Conservation (phyloP, 2,888 invertebrate genomes). For the Erebia epiphron region DNA sequence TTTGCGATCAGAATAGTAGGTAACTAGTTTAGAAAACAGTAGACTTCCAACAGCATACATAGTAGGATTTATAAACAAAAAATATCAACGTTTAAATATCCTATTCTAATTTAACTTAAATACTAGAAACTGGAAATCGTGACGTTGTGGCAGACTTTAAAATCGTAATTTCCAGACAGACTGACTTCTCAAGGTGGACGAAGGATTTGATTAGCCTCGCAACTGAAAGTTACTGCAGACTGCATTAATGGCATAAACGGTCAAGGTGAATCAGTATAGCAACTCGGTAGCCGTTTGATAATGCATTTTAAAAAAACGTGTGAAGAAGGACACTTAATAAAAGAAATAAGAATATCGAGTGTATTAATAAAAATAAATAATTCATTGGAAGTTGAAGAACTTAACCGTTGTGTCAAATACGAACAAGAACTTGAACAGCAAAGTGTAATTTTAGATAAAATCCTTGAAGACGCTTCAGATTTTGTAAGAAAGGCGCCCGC, state of each 20-base stretch:
- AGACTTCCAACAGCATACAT: too few species aligned
- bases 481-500: constrained; percentile 74
- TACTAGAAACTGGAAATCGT: not conserved
- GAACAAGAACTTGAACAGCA: not conserved
- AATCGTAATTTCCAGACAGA: constrained; percentile 13
- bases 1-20: too few species aligned
- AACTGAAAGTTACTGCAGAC: constrained; percentile 68
- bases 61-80: too few species aligned
- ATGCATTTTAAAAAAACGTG: constrained; percentile 6
- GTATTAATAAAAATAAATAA: not conserved
- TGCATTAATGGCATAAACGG: constrained; percentile 59
- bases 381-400: not conserved
- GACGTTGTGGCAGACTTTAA: not conserved
- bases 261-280: constrained; percentile 68
- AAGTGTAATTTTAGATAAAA: constrained; percentile 5
- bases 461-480: constrained; percentile 42
- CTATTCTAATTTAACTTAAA: not conserved
- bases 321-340: not conserved
- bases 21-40: too few species aligned
- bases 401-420: not conserved
- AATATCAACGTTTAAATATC: too few species aligned
- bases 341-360: not conserved
- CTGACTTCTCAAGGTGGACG: constrained; percentile 41
- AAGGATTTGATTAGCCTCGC: constrained; percentile 67
- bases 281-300: constrained; percentile 40